Conservation (phyloP, 2,113 vertebrate genomes). For the Crocuta crocuta region DNA sequence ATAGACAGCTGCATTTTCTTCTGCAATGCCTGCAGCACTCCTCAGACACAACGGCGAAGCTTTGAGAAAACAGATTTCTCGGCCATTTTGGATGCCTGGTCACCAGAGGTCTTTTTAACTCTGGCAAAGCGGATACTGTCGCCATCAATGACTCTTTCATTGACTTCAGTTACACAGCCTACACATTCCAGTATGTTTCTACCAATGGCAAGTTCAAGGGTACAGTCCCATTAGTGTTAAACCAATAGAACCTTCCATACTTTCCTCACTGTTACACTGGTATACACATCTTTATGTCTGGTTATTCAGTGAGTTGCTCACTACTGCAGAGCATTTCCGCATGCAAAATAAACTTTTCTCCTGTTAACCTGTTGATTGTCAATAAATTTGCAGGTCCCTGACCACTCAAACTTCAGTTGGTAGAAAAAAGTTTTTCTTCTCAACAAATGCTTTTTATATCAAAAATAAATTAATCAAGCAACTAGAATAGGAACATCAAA, state of each 20-base stretch:
- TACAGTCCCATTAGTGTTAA: not conserved
- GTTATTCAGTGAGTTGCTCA: not conserved
- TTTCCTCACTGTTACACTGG: not conserved
- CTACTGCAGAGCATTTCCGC: not conserved
- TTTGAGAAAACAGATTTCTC: not conserved
- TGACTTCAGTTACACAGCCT: not conserved
- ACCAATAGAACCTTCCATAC: not conserved
- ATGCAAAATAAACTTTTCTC: not conserved
- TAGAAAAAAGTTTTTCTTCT: not conserved
- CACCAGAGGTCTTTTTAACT: not conserved
- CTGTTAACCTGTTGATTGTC: not conserved
- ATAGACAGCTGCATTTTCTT: not conserved
- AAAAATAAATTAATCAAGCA: slow-evolving; percentile 2
- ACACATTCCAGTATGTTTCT: not conserved
- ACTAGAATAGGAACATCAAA: not conserved
- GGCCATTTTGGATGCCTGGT: not conserved
- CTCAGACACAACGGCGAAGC: not conserved
- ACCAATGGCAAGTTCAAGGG: not conserved
- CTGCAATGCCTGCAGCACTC: not conserved
- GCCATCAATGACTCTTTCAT: not conserved
- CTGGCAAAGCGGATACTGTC: not conserved
- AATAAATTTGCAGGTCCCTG: not conserved
- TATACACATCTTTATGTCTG: not conserved
- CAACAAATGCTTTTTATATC: slow-evolving; percentile 36
- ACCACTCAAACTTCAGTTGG: not conserved